phyloP scores from a whole-genome alignment of 1,140 invertebrate genomes.

The Drosophila eugracilis region DNA sequence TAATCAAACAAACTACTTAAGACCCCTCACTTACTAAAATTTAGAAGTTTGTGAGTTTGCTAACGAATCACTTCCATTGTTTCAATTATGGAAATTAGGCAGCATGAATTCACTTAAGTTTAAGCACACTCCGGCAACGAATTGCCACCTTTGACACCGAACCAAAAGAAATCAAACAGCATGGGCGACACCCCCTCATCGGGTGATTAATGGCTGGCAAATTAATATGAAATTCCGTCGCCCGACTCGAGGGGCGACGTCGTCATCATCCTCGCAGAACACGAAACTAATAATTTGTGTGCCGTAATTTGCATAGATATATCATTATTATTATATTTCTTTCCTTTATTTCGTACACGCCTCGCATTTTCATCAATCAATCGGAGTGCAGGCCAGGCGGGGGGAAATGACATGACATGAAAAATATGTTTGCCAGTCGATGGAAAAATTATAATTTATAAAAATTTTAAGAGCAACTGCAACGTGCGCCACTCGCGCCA shows the following conservation, averaged over 20 bases:
- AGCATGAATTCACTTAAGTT: slow-evolving; percentile 32
- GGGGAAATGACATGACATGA: slow-evolving; percentile 63
- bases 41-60: not conserved
- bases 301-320: slow-evolving; percentile 78
- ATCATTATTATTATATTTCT: slow-evolving; percentile 79
- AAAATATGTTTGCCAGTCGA: slow-evolving; percentile 73
- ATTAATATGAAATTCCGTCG: slow-evolving; percentile 68
- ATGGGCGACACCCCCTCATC: slow-evolving; percentile 15
- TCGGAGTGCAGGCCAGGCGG: slow-evolving; percentile 20
- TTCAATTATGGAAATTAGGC: slow-evolving; percentile 30
- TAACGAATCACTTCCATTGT: slow-evolving; percentile 14
- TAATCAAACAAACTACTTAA: not conserved
- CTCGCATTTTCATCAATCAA: slow-evolving; percentile 81
- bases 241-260: slow-evolving; percentile 2
- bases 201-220: slow-evolving; percentile 75
- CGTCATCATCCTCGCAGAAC: slow-evolving; percentile 41
- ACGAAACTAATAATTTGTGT: slow-evolving; percentile 77
- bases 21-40: too few relatives aligned
- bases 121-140: not conserved
- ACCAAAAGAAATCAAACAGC: slow-evolving; percentile 18
- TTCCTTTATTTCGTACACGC: slow-evolving; percentile 58
- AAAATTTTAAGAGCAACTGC: slow-evolving; percentile 75
- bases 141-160: slow-evolving; percentile 34
- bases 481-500: slow-evolving; percentile 68
- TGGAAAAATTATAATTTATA: slow-evolving; percentile 80